These are phyloP conservation scores for Atta cephalotes DNA, from an alignment of 1,140 invertebrate genomes.

Conservation along the genomic window DNA sequence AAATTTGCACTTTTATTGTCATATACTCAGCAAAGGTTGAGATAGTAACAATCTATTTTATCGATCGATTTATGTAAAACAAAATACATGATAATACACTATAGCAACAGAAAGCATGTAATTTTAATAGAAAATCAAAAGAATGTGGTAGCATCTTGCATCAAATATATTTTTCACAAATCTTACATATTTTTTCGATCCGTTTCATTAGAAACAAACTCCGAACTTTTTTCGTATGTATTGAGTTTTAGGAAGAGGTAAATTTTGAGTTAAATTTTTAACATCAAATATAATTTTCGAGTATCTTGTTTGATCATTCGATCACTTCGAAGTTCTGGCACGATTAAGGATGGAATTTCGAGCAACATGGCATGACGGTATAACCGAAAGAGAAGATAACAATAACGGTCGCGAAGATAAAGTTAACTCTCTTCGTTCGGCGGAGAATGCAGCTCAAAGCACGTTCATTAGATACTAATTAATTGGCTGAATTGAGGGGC, in stretches of 20 bases:
- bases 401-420: slow-evolving; percentile 45
- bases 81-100: neutral
- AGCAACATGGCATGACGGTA: slow-evolving; percentile 27
- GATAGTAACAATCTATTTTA: neutral
- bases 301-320: slow-evolving; percentile 19
- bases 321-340: slow-evolving; percentile 27
- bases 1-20: neutral
- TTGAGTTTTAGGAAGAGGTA: neutral
- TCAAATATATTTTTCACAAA: neutral
- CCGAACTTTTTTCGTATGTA: neutral
- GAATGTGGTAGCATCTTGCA: neutral
- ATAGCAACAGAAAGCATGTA: neutral
- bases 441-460: slow-evolving; percentile 78
- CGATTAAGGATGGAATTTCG: slow-evolving; percentile 43
- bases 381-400: slow-evolving; percentile 47
- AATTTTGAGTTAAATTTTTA: neutral
- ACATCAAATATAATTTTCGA: slow-evolving; percentile 25
- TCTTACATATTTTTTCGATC: neutral
- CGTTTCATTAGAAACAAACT: neutral
- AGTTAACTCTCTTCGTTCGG: slow-evolving; percentile 54
- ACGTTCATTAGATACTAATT: slow-evolving; percentile 78
- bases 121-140: neutral
- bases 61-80: neutral
- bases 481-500: slow-evolving; percentile 80
- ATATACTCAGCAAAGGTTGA: neutral